These are phyloP conservation scores for Ophion ellenae DNA, from an alignment of 2,888 invertebrate genomes.

Conservation along the genomic window DNA sequence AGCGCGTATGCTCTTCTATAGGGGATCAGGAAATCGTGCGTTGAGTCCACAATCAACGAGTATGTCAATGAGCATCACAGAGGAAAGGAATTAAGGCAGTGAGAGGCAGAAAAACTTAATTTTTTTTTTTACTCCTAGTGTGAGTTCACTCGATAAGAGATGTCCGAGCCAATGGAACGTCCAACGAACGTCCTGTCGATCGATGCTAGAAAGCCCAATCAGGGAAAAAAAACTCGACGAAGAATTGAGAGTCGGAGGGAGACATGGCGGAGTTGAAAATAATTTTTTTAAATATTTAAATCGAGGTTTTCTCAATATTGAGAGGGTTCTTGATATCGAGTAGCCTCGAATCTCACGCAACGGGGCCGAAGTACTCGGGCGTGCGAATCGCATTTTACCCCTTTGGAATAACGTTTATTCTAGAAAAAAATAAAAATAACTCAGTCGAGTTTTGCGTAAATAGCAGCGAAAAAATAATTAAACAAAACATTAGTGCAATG, in stretches of 20 bases:
- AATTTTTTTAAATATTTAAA: conserved; percentile 25
- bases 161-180: conserved; percentile 68
- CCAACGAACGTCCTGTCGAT: conserved; percentile 63
- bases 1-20: conserved; percentile 39
- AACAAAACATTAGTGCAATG: conserved; percentile 56
- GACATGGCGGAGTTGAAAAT: neutral
- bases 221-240: conserved; percentile 33
- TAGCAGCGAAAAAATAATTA: conserved; percentile 44
- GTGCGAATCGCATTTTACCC: conserved; percentile 51
- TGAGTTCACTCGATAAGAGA: conserved; percentile 60
- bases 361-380: neutral
- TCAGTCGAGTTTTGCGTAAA: conserved; percentile 60
- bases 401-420: conserved; percentile 54
- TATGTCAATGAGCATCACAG: conserved; percentile 43
- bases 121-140: conserved; percentile 51
- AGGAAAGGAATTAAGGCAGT: conserved; percentile 33
- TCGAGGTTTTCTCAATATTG: conserved; percentile 43
- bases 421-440: conserved; percentile 38
- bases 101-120: conserved; percentile 51
- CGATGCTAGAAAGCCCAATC: conserved; percentile 60
- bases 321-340: conserved; percentile 24
- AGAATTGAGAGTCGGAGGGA: conserved; percentile 15
- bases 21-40: conserved; percentile 46
- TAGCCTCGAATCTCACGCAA: conserved; percentile 6
- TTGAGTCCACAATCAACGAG: conserved; percentile 47